Evolutionary conservation across 1,140 invertebrate species (phyloP), one percentile per base, ranked within the genome.

Genomic region (Drosophila suzukii): DNA sequence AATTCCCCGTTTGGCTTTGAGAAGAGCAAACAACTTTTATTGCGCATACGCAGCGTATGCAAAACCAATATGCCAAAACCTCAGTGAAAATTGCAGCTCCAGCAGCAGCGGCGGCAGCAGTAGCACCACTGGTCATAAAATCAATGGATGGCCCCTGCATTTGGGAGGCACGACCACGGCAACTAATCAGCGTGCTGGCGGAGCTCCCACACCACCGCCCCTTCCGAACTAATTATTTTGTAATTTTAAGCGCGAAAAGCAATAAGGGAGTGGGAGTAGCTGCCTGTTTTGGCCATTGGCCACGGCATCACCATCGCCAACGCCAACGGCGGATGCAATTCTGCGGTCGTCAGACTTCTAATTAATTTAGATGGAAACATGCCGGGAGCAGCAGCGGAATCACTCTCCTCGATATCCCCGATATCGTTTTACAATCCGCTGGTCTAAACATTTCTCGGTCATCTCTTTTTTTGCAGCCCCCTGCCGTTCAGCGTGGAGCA

Each of bases 221-320:
- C 46, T 27, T n/a, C 59, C 59, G 55, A 73, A 59, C 83, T 82
- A 88, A 88, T 88, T 88, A 88, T 83, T 80, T 88, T 88, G 79
- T 73, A 86, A 82, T 88, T 86, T 77, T 72, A 68, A 38, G 67
- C 67, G 46, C 49, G 13, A 38, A 56, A 55, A 47, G 13, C 44
- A 32, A 72, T 43, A 15, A 27, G 38, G 30, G 17, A 20, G 43
- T 20, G 24, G 36, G 34, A 15, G 8, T 4, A 11, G 47, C 11
- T 30, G 46, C 5, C 47, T n/a, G 27, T 15, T 51, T 51, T 34
- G 68, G 24, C 24, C 75, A 58, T 46, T 43, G 41, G 15, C 41
- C 41, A 43, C 41, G 41, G 67, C 27, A 27, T 4, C 27, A n/a
- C 24, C 75, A 57, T 4, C 27, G 20, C 24, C 75, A 57, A 34